These are phyloP conservation scores for Heliconius cydno DNA, from an alignment of 2,888 invertebrate genomes.

Conservation along the genomic window DNA sequence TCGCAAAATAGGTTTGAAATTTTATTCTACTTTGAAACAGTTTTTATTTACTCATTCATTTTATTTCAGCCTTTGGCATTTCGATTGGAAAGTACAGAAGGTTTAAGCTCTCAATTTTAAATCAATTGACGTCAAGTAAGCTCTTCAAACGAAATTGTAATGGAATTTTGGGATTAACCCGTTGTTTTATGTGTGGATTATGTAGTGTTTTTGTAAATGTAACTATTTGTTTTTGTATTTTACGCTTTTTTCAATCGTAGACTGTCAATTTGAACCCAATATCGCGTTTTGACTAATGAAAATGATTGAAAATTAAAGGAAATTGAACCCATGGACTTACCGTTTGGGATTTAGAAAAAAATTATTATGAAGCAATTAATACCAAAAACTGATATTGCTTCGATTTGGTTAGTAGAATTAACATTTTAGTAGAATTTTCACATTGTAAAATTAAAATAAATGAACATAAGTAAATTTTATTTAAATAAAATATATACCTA, in stretches of 20 bases:
- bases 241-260: background rate
- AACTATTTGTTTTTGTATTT: background rate
- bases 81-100: constrained; percentile 28
- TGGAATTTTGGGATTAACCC: constrained; percentile 24
- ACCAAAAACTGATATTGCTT: background rate
- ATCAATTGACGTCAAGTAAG: constrained; percentile 22
- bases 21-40: constrained; percentile 24
- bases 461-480: background rate
- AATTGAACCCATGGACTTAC: background rate
- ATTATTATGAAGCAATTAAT: background rate
- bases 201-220: background rate
- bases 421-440: background rate
- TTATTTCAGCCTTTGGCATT: constrained; percentile 33
- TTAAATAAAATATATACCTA: background rate
- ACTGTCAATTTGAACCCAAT: background rate
- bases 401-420: background rate
- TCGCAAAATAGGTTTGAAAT: constrained; percentile 24
- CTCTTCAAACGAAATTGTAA: constrained; percentile 27
- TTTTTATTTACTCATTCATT: constrained; percentile 34
- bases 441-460: background rate
- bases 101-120: constrained; percentile 28
- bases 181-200: constrained; percentile 16
- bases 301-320: no score
- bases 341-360: background rate
- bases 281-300: background rate